Base-by-base conservation (phyloP, 2,797 vertebrate genomes). In the Amphiprion clarkii region DNA sequence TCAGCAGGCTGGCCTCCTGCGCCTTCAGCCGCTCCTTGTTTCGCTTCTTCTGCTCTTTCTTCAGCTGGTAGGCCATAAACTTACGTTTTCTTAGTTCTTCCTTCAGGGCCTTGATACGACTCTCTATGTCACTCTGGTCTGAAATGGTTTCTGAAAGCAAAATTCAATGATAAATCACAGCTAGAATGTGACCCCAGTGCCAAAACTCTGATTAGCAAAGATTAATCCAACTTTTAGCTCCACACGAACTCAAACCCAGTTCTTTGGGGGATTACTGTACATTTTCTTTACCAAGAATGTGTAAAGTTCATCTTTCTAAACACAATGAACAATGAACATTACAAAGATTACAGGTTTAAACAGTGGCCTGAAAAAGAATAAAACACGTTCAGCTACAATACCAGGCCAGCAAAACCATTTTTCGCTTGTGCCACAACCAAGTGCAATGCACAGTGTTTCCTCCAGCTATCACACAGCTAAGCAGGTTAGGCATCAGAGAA, bases 91-190 rank as follows among this genome's bases (percentile, higher is more conserved):
- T 92, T 8, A 99, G 94, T 70, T 99, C 97, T 71, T 97, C 97
- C 89, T 98, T 98, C 69, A 99, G 92, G 56, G 97, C 97, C 67
- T 93, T 94, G 89, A 99, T 98, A 66, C 98, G 96, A 76, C 95
- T 94, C 94, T 99, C 98, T 6, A 99, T 97, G 84, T 99, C 97
- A 84, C 97, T 99, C 93, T 98, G 98, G 92, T 99, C 98, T 78
- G 95, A 96, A 53, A 97, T 95, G 59, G 96, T 94, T 92, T 99
- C 97, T 98, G 93, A 44, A 81, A 16, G 58, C 36, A 90, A 78
- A 84, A 78, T 68, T 51, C 46, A 36, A 85, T 33, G 54, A 82
- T 46, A 76, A 89, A 79, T 86, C 67, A 70, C 64, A 70, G 70
- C 83, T 72, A 88, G 80, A 90, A 85, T 87, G 84, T 79, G 67